Conservation (phyloP, 2,797 vertebrate genomes). For the Sebastes hopkinsi region DNA sequence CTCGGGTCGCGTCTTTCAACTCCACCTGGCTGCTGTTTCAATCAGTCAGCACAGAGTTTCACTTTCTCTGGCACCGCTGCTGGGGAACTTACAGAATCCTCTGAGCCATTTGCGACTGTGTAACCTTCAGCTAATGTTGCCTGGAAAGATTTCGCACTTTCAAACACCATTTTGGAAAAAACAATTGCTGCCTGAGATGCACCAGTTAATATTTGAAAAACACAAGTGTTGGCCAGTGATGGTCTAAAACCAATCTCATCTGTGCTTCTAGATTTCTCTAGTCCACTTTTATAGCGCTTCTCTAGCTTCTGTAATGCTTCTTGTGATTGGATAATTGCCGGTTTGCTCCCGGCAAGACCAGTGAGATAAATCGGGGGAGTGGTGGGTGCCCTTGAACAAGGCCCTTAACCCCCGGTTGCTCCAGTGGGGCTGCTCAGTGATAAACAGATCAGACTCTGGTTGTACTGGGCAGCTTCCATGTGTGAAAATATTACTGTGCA, state of each 20-base stretch:
- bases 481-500: slow-evolving; percentile 1
- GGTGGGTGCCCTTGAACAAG: slow-evolving; percentile 40
- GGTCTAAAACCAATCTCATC: neutral
- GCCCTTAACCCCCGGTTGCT: slow-evolving; percentile 31
- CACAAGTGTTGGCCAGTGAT: neutral
- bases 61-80: slow-evolving; percentile 12
- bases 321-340: neutral
- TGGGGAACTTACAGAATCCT: slow-evolving; percentile 16
- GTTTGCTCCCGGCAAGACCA: neutral
- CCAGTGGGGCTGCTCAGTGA: neutral
- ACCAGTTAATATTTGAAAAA: neutral
- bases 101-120: neutral
- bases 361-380: neutral
- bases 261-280: neutral
- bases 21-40: slow-evolving; percentile 63
- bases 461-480: slow-evolving; percentile 10
- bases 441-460: neutral
- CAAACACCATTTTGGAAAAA: neutral
- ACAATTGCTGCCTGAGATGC: slow-evolving; percentile 1
- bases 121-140: neutral
- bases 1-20: slow-evolving; percentile 46
- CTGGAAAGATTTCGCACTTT: neutral
- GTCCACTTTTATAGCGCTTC: neutral
- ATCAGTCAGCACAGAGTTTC: slow-evolving; percentile 28
- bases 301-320: slow-evolving; percentile 3